phyloP scores from a whole-genome alignment of 2,888 invertebrate species.

The Chloroclysta siterata region DNA sequence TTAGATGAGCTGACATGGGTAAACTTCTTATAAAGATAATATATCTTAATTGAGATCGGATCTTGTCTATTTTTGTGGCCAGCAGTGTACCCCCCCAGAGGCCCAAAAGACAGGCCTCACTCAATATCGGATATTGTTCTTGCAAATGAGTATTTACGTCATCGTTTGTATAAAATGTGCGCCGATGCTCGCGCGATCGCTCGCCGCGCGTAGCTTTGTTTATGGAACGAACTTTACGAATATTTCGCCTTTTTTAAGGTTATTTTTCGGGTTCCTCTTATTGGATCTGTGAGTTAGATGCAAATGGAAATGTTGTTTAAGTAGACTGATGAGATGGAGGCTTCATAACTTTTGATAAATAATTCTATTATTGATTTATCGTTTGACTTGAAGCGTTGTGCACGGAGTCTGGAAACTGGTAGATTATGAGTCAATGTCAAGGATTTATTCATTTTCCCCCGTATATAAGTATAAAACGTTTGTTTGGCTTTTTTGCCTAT shows the following conservation, averaged over 20 bases:
- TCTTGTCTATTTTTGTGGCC: slow-evolving; percentile 45
- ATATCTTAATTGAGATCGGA: not conserved
- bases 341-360: slow-evolving; percentile 8
- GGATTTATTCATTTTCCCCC: no score
- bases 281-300: slow-evolving; percentile 43
- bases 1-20: no score
- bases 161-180: slow-evolving; percentile 81
- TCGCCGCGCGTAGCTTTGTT: slow-evolving; percentile 51
- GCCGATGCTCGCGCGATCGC: slow-evolving; percentile 56
- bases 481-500: no score
- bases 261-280: slow-evolving; percentile 42
- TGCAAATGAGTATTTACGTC: slow-evolving; percentile 84
- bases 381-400: not conserved
- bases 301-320: slow-evolving; percentile 33
- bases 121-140: slow-evolving; percentile 85
- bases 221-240: slow-evolving; percentile 48
- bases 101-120: slow-evolving; percentile 79
- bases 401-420: no score
- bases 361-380: not conserved
- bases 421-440: no score
- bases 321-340: slow-evolving; percentile 29
- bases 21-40: not conserved
- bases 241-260: slow-evolving; percentile 53
- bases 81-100: slow-evolving; percentile 55
- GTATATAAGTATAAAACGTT: no score